Evolutionary conservation across 2,888 invertebrate species (phyloP).

Genomic region (Lordiphosa andalusiaca): DNA sequence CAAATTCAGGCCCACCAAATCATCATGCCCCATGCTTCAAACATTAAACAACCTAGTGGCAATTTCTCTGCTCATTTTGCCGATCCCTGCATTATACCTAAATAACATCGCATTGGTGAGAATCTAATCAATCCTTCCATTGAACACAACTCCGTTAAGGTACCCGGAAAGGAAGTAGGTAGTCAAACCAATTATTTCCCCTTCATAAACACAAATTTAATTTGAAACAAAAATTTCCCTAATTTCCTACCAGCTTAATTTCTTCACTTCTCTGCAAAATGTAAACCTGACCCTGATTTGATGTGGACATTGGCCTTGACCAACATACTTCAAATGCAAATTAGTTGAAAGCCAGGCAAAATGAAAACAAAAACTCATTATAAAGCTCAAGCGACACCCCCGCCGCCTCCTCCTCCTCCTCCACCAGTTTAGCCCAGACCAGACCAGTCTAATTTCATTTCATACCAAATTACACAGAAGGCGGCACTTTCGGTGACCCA

Average conservation of each 20-base stretch:
- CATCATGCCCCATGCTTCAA: too few relatives aligned
- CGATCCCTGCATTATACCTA: too few relatives aligned
- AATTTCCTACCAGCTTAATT: neutral
- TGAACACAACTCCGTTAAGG: too few relatives aligned
- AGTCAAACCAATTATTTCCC: neutral
- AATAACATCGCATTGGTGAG: too few relatives aligned
- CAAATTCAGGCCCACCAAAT: too few relatives aligned
- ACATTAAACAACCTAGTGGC: too few relatives aligned
- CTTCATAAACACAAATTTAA: neutral
- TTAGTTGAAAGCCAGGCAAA: constrained; percentile 50
- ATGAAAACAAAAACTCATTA: constrained; percentile 38
- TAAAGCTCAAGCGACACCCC: constrained; percentile 20
- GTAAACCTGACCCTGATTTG: constrained; percentile 46
- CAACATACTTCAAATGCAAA: constrained; percentile 62
- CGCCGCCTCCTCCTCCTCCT: neutral
- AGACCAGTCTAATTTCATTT: constrained; percentile 61
- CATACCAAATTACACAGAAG: constrained; percentile 64
- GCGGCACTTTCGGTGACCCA: constrained; percentile 26
- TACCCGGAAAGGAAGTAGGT: too few relatives aligned
- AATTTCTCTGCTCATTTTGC: too few relatives aligned
- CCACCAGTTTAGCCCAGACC: constrained; percentile 8
- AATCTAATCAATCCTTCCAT: too few relatives aligned
- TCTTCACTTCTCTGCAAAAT: constrained; percentile 7
- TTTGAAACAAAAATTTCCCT: neutral
- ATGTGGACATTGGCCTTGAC: constrained; percentile 68